These are phyloP conservation scores for Myrmecophaga tridactyla DNA, from an alignment of 2,113 vertebrate species.

Conservation along the genomic window DNA sequence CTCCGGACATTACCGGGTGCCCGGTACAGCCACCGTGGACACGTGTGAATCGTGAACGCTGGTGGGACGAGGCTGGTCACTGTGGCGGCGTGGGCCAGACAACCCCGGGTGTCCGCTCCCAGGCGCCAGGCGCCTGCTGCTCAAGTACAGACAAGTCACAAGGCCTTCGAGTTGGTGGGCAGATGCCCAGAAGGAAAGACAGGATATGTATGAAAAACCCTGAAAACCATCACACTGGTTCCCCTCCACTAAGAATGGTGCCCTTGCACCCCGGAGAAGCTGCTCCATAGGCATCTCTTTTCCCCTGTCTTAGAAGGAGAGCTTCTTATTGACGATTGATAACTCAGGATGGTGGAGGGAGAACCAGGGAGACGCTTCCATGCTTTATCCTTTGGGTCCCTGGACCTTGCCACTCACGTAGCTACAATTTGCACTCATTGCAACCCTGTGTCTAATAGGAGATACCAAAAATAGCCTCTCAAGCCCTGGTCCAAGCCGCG, in stretches of 20 bases:
- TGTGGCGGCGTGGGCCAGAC: too few relatives aligned
- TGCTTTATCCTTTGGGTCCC: neutral
- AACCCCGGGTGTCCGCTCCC: too few relatives aligned
- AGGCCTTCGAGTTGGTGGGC: neutral
- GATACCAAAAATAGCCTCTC: neutral
- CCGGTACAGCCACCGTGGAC: too few relatives aligned
- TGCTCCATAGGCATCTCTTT: neutral
- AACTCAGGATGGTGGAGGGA: neutral
- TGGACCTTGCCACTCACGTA: neutral
- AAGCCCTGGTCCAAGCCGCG: neutral
- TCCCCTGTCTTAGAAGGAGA: neutral
- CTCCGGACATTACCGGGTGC: too few relatives aligned
- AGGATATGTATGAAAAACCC: neutral
- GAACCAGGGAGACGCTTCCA: neutral
- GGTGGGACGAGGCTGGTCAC: neutral
- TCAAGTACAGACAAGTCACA: neutral
- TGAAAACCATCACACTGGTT: too few relatives aligned
- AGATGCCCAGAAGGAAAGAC: neutral
- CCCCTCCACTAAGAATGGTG: too few relatives aligned
- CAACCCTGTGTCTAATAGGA: neutral
- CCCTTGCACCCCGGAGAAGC: neutral
- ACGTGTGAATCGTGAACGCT: neutral
- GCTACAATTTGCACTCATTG: neutral
- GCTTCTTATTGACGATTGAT: too few relatives aligned
- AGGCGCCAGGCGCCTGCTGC: too few relatives aligned